These are phyloP conservation scores for Copidosoma floridanum DNA, from an alignment of 1,140 invertebrate genomes.

Conservation along the genomic window DNA sequence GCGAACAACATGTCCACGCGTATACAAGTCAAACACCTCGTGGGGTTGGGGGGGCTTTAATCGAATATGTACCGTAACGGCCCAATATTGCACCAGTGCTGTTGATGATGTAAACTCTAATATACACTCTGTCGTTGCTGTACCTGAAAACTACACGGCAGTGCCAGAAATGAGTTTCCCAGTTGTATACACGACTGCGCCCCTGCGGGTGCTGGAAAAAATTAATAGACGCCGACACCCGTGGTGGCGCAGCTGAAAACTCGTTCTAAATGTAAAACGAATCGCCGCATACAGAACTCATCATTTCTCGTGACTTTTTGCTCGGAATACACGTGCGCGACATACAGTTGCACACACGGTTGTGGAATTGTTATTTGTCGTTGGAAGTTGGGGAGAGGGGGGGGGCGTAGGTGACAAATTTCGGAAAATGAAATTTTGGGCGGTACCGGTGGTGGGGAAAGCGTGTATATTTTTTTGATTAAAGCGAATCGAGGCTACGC, in stretches of 20 bases:
- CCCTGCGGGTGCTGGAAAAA: neutral
- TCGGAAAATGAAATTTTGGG: neutral
- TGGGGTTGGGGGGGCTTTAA: too few species aligned
- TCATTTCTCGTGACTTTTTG: neutral
- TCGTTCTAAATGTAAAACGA: constrained; percentile 4
- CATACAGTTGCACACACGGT: too few species aligned
- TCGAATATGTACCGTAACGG: too few species aligned
- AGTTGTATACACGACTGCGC: neutral
- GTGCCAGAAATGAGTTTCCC: constrained; percentile 7
- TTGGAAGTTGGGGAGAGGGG: too few species aligned
- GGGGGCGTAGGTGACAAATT: neutral
- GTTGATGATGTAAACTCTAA: too few species aligned
- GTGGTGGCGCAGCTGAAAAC: neutral
- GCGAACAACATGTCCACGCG: neutral
- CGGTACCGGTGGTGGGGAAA: neutral
- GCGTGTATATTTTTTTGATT: neutral
- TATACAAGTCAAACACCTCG: neutral
- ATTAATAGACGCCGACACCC: neutral
- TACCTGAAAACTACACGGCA: too few species aligned
- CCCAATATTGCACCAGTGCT: too few species aligned
- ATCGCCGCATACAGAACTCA: neutral
- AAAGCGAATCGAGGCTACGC: neutral
- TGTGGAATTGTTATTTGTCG: neutral
- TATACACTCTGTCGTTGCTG: too few species aligned
- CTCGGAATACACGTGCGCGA: too few species aligned